Percentiles rank a stretch among this genome's conserved stretches.
Evolutionary conservation across 1,140 invertebrate genomes (phyloP).

Genomic region (Drosophila tropicalis): DNA sequence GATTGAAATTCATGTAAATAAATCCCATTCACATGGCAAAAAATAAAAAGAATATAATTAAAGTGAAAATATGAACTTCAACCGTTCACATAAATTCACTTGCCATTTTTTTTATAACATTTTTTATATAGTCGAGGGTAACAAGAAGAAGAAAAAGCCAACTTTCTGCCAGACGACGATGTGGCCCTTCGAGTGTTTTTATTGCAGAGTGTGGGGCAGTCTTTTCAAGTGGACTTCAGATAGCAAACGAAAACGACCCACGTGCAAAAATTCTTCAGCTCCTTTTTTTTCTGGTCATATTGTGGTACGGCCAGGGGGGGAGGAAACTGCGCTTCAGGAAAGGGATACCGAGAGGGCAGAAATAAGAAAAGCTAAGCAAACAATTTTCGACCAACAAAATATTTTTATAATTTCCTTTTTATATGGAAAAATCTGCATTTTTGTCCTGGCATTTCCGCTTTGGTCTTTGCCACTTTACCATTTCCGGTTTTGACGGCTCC

Average conservation of each 20-base stretch:
- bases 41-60: conserved; percentile 39
- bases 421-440: conserved; percentile 62
- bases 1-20: conserved; percentile 69
- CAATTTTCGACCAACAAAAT: conserved; percentile 49
- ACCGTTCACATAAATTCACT: conserved; percentile 58
- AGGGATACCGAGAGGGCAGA: neutral
- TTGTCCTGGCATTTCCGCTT: conserved; percentile 63
- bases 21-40: conserved; percentile 45
- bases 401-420: conserved; percentile 76
- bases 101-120: conserved; percentile 54
- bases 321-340: too few relatives aligned
- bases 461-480: conserved; percentile 68
- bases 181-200: conserved; percentile 52
- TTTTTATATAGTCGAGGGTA: conserved; percentile 42
- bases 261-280: conserved; percentile 64
- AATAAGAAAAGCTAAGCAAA: neutral
- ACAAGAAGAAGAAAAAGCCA: conserved; percentile 32
- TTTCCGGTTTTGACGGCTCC: conserved; percentile 70
- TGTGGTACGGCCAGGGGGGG: neutral
- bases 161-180: conserved; percentile 61
- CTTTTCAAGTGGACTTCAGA: conserved; percentile 63
- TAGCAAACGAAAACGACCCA: conserved; percentile 53
- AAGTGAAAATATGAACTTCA: conserved; percentile 56
- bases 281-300: conserved; percentile 17
- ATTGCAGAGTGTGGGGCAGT: conserved; percentile 45